Conservation (phyloP, 1,140 invertebrate species). For the Bathynomus jamesi region DNA sequence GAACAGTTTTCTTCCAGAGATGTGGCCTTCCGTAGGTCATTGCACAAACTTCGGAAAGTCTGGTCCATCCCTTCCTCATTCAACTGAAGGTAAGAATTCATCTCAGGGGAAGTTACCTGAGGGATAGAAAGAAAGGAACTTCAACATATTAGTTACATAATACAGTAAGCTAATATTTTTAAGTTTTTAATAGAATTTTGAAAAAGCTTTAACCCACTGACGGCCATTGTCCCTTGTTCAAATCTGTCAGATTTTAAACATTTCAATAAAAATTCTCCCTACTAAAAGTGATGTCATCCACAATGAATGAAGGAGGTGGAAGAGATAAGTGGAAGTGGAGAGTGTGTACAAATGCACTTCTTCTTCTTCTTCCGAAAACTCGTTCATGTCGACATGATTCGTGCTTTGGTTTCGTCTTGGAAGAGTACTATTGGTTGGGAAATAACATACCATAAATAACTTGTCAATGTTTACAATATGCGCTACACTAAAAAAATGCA, state of each 20-base stretch:
- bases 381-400: slow-evolving; percentile 10
- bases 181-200: not conserved
- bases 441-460: no score
- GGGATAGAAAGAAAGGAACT: not conserved
- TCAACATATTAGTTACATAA: no score
- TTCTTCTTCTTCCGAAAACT: slow-evolving; percentile 11
- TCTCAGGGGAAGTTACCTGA: not conserved
- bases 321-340: slow-evolving; percentile 30
- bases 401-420: slow-evolving; percentile 20
- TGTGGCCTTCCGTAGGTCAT: slow-evolving; percentile 5
- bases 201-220: no score
- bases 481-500: no score
- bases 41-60: slow-evolving; percentile 7
- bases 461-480: not conserved
- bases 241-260: no score
- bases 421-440: not conserved
- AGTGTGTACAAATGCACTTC: slow-evolving; percentile 28
- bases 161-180: not conserved
- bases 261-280: not conserved
- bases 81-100: not conserved
- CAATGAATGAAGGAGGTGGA: slow-evolving; percentile 29
- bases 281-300: slow-evolving; percentile 24
- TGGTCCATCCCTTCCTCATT: slow-evolving; percentile 11
- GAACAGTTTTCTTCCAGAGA: slow-evolving; percentile 18
- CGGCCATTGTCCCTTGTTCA: no score